Evolutionary conservation across 2,113 vertebrate genomes (phyloP).

Genomic region (Gallinago media): DNA sequence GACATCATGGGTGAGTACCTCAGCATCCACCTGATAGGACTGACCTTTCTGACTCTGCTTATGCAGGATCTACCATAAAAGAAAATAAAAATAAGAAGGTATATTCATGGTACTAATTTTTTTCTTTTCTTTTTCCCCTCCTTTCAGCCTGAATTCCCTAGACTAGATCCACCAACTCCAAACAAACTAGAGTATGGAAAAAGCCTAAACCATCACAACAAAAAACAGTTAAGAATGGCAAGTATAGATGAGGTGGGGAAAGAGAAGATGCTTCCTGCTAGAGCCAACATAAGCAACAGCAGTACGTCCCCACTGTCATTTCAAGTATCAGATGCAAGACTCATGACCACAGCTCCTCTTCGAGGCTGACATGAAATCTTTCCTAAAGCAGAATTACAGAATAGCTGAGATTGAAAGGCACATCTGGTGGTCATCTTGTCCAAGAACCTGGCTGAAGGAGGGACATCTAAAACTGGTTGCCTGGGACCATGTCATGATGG

Average conservation of each 20-base stretch:
- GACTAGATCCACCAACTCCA: background rate
- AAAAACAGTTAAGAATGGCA: background rate
- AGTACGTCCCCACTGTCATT: background rate
- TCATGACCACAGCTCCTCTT: background rate
- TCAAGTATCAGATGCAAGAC: background rate
- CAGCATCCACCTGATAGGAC: slow-evolving; percentile 88
- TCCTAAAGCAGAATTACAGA: background rate
- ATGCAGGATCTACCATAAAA: slow-evolving; percentile 82
- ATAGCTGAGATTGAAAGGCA: background rate
- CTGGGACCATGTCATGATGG: background rate
- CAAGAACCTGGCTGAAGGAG: background rate
- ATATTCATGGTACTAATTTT: background rate
- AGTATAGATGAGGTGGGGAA: background rate
- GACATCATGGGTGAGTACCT: slow-evolving; percentile 93
- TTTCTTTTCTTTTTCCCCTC: background rate
- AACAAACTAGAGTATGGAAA: background rate
- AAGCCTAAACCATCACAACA: background rate
- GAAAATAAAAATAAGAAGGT: background rate
- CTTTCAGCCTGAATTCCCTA: background rate
- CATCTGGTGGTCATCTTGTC: background rate
- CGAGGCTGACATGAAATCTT: background rate
- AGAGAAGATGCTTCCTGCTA: background rate
- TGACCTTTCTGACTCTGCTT: slow-evolving; percentile 91
- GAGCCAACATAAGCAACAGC: background rate
- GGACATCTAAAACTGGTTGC: background rate